Percentiles rank a stretch among this genome's conserved stretches.
phyloP scores from a whole-genome alignment of 1,140 invertebrate genomes.

The Maniola jurtina region DNA sequence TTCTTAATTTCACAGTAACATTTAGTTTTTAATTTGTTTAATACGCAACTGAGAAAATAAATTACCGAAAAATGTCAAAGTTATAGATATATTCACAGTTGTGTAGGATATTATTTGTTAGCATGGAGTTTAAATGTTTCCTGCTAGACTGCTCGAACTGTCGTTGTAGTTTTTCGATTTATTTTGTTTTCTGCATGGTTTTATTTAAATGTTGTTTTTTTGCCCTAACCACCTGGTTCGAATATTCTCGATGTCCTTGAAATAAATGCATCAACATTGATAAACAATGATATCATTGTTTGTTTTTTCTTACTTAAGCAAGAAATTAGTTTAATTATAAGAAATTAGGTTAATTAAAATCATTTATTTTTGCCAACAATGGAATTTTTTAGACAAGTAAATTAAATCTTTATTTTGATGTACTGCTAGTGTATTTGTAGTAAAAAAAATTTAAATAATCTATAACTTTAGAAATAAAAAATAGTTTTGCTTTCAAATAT shows the following conservation, averaged over 20 bases:
- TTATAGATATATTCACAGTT: conserved; percentile 29
- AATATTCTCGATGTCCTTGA: conserved; percentile 35
- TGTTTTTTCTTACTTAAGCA: not conserved
- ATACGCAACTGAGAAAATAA: conserved; percentile 28
- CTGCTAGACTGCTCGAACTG: conserved; percentile 63
- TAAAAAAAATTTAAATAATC: too few species aligned
- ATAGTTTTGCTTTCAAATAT: conserved; percentile 12
- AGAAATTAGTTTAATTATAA: too few species aligned
- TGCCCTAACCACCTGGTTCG: conserved; percentile 50
- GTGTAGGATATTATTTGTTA: conserved; percentile 41
- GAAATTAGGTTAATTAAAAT: too few species aligned
- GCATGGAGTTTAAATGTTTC: conserved; percentile 67
- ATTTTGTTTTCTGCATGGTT: conserved; percentile 62
- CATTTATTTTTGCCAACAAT: too few species aligned
- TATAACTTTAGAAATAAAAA: not conserved
- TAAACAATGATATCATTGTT: not conserved
- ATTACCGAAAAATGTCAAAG: not conserved
- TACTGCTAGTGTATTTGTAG: too few species aligned
- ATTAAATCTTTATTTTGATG: too few species aligned
- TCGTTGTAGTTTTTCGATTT: conserved; percentile 55
- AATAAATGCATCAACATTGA: not conserved
- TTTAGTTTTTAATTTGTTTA: conserved; percentile 56
- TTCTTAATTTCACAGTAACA: conserved; percentile 67
- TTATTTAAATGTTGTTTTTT: conserved; percentile 63
- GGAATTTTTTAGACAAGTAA: too few species aligned